Conservation (phyloP, 2,797 vertebrate species). For the Protonibea diacanthus region DNA sequence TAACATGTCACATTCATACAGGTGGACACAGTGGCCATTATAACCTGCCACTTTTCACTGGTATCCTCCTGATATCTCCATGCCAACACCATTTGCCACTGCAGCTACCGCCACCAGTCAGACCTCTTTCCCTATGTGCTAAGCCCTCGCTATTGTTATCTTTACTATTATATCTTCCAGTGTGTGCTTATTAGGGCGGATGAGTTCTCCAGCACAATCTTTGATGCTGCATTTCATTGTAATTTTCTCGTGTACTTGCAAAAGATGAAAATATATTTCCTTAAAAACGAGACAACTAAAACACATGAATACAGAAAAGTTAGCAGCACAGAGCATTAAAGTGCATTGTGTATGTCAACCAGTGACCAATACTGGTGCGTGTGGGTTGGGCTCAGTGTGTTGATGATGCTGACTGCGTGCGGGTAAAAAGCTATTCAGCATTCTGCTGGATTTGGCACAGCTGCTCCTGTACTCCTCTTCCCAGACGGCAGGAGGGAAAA, state of each 20-base stretch:
- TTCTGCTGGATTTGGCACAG: not conserved
- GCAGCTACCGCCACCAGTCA: not conserved
- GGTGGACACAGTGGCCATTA: not conserved
- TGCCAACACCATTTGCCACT: not conserved
- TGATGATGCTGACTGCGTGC: not conserved
- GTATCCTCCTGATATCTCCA: not conserved
- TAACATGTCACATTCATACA: conserved; percentile 1
- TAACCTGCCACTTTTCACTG: not conserved
- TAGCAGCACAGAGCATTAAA: not conserved
- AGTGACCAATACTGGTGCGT: not conserved
- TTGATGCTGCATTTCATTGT: not conserved
- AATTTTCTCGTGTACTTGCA: not conserved
- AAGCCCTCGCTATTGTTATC: not conserved
- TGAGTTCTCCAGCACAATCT: conserved; percentile 2
- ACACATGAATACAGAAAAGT: not conserved
- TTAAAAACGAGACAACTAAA: not conserved
- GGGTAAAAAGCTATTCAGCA: not conserved
- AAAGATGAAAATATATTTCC: not conserved
- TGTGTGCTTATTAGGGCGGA: not conserved
- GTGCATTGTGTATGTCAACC: not conserved
- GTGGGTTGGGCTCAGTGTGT: not conserved
- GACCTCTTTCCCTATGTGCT: not conserved
- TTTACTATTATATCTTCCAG: not conserved
- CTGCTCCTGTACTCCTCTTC: not conserved
- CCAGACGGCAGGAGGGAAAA: conserved; percentile 12